Conservation (phyloP, 2,888 invertebrate genomes). For the Drosophila hawaiiensis region DNA sequence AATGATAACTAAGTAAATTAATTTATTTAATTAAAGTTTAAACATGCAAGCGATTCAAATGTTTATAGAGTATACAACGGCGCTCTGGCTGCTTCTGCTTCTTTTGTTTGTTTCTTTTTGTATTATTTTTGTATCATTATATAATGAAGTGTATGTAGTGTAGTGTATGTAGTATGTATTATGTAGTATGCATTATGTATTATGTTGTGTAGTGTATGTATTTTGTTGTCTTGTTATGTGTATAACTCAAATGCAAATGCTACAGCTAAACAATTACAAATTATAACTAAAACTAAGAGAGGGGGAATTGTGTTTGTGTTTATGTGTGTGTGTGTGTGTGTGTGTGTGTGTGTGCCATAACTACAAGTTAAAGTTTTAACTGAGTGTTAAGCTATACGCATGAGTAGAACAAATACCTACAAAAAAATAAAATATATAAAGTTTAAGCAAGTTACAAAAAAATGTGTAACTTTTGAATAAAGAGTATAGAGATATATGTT, state of each 20-base stretch:
- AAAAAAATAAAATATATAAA: conserved; percentile 4
- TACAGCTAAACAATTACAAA: conserved; percentile 64
- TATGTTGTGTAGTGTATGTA: conserved; percentile 29
- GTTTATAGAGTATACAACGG: conserved; percentile 37
- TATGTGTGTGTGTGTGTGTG: background rate
- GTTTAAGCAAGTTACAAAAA: conserved; percentile 42
- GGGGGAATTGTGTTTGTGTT: conserved; percentile 8
- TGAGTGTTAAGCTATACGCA: conserved; percentile 37
- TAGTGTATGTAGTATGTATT: conserved; percentile 1
- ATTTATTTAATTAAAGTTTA: conserved; percentile 59
- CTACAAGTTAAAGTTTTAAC: conserved; percentile 39
- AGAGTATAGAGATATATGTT: background rate
- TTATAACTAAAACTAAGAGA: conserved; percentile 47
- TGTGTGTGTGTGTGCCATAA: conserved; percentile 13
- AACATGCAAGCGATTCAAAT: conserved; percentile 69
- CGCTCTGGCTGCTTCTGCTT: conserved; percentile 20
- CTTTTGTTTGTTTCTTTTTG: conserved; percentile 7
- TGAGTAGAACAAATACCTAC: conserved; percentile 15
- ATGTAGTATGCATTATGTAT: background rate
- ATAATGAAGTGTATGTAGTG: conserved; percentile 3
- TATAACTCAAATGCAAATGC: conserved; percentile 71
- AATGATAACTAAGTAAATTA: conserved; percentile 65
- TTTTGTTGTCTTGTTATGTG: conserved; percentile 43
- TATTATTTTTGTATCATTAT: conserved; percentile 7
- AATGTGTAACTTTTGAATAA: background rate